These are phyloP conservation scores for Cynopterus brachyotis DNA, from an alignment of 2,113 vertebrate species.

Conservation along the genomic window DNA sequence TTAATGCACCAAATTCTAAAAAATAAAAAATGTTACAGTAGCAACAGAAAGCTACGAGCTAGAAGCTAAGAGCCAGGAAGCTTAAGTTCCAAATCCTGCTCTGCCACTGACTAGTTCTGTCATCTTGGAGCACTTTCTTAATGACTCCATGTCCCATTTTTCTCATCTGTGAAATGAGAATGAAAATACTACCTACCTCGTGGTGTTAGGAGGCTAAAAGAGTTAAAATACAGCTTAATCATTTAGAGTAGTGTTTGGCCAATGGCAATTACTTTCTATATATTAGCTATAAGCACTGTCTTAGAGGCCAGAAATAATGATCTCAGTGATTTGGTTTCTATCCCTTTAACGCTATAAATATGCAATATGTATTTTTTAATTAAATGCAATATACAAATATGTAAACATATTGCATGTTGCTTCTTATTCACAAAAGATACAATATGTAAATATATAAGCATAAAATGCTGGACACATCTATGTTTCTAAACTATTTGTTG, in stretches of 20 bases:
- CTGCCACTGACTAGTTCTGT: neutral
- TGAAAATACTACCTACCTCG: neutral
- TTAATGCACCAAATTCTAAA: neutral
- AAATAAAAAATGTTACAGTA: neutral
- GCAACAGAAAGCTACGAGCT: neutral
- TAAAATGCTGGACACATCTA: neutral
- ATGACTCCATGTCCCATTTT: neutral
- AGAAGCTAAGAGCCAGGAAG: neutral
- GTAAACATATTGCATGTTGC: neutral
- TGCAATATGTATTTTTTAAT: neutral
- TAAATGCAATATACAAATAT: too few relatives aligned
- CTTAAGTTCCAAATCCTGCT: neutral
- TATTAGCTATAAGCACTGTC: neutral
- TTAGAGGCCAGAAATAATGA: neutral
- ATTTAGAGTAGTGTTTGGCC: neutral
- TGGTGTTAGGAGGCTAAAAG: neutral
- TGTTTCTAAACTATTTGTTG: slow-evolving; percentile 10
- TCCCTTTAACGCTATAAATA: neutral
- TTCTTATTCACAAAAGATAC: neutral
- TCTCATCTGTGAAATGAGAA: neutral
- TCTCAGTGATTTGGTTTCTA: neutral
- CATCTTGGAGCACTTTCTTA: neutral
- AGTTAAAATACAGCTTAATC: neutral
- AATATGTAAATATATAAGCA: neutral
- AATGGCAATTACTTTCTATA: neutral